Percentiles rank a stretch among this genome's conserved stretches.
Evolutionary conservation across 1,140 invertebrate species (phyloP).

Genomic region (Brachionus manjavacas): DNA sequence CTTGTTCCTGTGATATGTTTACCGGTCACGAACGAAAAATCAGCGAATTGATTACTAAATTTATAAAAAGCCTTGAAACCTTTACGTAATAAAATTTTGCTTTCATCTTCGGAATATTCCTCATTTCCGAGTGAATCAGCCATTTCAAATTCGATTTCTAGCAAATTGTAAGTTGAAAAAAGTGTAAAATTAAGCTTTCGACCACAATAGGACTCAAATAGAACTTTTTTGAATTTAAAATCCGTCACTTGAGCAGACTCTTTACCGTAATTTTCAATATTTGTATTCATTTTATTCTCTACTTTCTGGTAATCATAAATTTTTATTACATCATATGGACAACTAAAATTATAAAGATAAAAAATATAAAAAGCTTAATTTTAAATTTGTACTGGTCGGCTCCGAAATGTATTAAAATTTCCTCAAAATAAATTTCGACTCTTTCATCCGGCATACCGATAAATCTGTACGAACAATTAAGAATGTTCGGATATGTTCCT

Average conservation of each 20-base stretch:
- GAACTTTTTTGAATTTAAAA: neutral
- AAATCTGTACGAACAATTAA: constrained; percentile 86
- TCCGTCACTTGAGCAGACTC: neutral
- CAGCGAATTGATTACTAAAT: constrained; percentile 38
- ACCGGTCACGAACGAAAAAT: constrained; percentile 23
- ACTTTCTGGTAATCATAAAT: constrained; percentile 33
- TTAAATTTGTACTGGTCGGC: constrained; percentile 79
- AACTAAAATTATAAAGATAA: constrained; percentile 8
- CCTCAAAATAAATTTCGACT: constrained; percentile 88
- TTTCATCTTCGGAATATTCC: constrained; percentile 12
- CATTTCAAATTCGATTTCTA: constrained; percentile 32
- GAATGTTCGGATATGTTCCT: constrained; percentile 92
- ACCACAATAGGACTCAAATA: constrained; percentile 34
- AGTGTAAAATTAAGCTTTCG: constrained; percentile 33
- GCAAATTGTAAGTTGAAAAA: constrained; percentile 6
- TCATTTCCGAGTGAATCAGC: constrained; percentile 35
- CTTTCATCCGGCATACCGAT: constrained; percentile 80
- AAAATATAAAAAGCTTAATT: constrained; percentile 53
- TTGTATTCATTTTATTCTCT: neutral
- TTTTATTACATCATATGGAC: constrained; percentile 40
- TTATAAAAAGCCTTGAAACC: constrained; percentile 40
- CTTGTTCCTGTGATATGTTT: constrained; percentile 30
- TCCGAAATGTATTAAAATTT: constrained; percentile 97
- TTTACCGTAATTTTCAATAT: neutral
- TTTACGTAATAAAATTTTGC: constrained; percentile 25